Percentiles rank a stretch among this genome's conserved stretches.
Conservation (phyloP, 2,797 vertebrate genomes). For the Melanotaenia nigrans region DNA sequence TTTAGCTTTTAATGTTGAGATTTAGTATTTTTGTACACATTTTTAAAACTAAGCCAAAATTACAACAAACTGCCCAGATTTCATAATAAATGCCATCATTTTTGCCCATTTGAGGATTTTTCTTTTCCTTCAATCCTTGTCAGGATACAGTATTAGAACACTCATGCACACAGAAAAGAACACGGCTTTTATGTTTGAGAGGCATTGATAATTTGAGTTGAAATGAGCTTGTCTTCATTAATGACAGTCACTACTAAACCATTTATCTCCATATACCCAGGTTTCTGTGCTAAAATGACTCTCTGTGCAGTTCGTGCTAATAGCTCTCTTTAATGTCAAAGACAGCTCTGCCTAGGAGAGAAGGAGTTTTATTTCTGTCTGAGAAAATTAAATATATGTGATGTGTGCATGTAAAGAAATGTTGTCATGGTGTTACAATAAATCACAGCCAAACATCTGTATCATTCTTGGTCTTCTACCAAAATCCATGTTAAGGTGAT, state of each 20-base stretch:
- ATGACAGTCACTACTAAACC: constrained; percentile 69
- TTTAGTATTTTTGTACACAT: neutral
- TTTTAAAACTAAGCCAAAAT: neutral
- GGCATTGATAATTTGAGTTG: constrained; percentile 69
- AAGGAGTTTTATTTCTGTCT: constrained; percentile 35
- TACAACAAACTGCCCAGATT: neutral
- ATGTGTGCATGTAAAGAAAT: constrained; percentile 37
- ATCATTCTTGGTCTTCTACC: constrained; percentile 10
- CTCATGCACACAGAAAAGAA: constrained; percentile 18
- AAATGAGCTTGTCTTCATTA: constrained; percentile 76
- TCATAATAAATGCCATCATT: constrained; percentile 20
- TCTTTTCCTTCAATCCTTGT: constrained; percentile 24
- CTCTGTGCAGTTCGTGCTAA: constrained; percentile 65
- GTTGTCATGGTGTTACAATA: constrained; percentile 26
- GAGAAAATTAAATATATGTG: constrained; percentile 46
- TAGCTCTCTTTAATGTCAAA: constrained; percentile 70
- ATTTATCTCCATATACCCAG: constrained; percentile 71
- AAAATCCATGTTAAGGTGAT: constrained; percentile 15
- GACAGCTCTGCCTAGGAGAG: constrained; percentile 39
- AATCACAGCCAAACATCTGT: neutral
- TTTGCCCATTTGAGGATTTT: constrained; percentile 12
- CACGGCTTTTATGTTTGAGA: constrained; percentile 64
- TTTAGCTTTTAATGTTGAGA: neutral
- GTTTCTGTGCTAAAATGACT: constrained; percentile 67
- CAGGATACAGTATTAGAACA: constrained; percentile 32